Conservation (phyloP, 1,140 invertebrate genomes). For the Formica selysi region DNA sequence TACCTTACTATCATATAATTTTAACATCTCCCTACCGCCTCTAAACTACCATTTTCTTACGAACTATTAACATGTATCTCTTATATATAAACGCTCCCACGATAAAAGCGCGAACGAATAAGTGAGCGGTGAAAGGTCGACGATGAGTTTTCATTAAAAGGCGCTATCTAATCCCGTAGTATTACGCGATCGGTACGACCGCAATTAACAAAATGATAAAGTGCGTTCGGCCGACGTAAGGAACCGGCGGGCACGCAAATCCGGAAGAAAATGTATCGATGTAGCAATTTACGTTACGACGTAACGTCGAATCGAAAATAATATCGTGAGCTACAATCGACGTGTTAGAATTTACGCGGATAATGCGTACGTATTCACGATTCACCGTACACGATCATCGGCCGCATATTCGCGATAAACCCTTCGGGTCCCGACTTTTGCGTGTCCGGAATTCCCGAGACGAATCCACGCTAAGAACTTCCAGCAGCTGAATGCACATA, state of each 20-base stretch:
- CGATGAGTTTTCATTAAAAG: constrained; percentile 21
- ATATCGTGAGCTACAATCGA: constrained; percentile 75
- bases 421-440: constrained; percentile 79
- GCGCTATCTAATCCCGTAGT: constrained; percentile 27
- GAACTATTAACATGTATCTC: constrained; percentile 9
- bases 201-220: constrained; percentile 60
- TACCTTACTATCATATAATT: neutral
- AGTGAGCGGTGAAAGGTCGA: constrained; percentile 12
- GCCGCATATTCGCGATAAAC: constrained; percentile 77
- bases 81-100: constrained; percentile 12
- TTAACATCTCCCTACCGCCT: neutral
- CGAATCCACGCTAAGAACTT: neutral
- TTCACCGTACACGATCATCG: constrained; percentile 74
- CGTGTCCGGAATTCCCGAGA: constrained; percentile 82
- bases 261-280: constrained; percentile 72
- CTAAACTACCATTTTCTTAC: neutral
- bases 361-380: constrained; percentile 77
- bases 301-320: constrained; percentile 41
- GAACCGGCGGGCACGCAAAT: constrained; percentile 44
- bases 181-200: constrained; percentile 28
- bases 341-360: constrained; percentile 72
- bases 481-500: constrained; percentile 4
- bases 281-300: constrained; percentile 73
- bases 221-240: constrained; percentile 1
- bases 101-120: constrained; percentile 7